Evolutionary conservation across 35 echinoderm and acorn worm genomes (phyloP), one percentile per base, ranked within the genome.

Genomic region (Ophioderma brevispina): DNA sequence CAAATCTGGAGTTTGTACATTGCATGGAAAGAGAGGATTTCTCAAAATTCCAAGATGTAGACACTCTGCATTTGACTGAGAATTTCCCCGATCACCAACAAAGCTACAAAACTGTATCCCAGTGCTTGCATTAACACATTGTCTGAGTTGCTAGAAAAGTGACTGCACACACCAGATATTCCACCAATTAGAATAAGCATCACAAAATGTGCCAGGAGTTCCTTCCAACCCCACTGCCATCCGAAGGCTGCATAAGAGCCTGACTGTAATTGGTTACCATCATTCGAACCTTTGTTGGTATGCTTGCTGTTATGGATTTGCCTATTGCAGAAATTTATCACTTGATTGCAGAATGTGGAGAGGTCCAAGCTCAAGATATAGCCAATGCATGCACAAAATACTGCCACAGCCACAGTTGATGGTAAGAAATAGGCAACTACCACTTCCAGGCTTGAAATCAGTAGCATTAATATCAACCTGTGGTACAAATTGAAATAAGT

Each of bases 311-410:
- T 23, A 39, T 21, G 55, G 37, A 49, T 64, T 56, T 35, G 85
- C 85, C 38, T 33, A 50, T 77, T 41, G 64, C 79, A 77, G 37
- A 84, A 86, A 78, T 76, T 37, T 59, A 87, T 49, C 15, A 95
- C 13, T 81, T 91, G 88, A 76, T 95, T 91, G 35, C 31, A 86
- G 17, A 99, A 33, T 10, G 76, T 85, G 4, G 76, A 64, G 55
- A 95, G 90, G 64, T 99, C 91, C 0, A 95, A 84, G 55, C 94
- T 95, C 1, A 93, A 85, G 25, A 99, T 40, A 77, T 95, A 99
- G 2, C 97, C 97, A 13, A 80, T 33, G 33, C 91, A 86, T 28
- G 90, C 87, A 59, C 85, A 87, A 86, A 84, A 93, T 31, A 93
- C 75, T 33, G 92, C 90, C 31, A 85, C 50, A 23, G 84, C 80